Base-by-base conservation (phyloP, 1,140 invertebrate genomes). In the Agraylea sexmaculata region DNA sequence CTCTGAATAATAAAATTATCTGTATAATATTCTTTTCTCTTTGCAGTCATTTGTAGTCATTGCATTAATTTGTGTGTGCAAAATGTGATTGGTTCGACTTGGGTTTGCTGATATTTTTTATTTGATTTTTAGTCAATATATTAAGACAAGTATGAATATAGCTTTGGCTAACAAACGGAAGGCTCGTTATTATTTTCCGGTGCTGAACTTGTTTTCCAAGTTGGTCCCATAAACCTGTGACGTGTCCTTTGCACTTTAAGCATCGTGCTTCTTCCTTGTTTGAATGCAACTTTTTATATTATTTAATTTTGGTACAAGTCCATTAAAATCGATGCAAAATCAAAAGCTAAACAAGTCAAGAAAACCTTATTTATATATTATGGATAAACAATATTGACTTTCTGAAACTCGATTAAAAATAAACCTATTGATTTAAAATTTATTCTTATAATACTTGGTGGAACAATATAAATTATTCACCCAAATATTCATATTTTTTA, bases 181-280 rank as follows among this genome's bases (percentile, higher is more conserved):
- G n/a, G n/a, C n/a, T n/a, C n/a, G n/a, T n/a, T n/a, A n/a, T n/a
- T n/a, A n/a, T n/a, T n/a, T n/a, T n/a, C n/a, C 43, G 38, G 28
- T 37, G 44, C 33, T 34, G 10, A 40, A 46, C 44, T 46, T 42
- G 45, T 42, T 47, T 42, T 33, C 41, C 45, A 47, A 47, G 40
- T 47, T 47, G 39, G 25, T 25, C 35, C 45, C 45, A 47, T 47
- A 47, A 47, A 47, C 45, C 45, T 43, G 40, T 47, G 45, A 47
- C 45, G 45, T 47, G 45, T 43, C 45, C 40, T 47, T 47, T 42
- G 45, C 45, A 47, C 40, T 47, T 47, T 38, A 32, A 20, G 38
- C 32, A 19, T 15, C 19, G 21, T 22, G 32, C 37, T 21, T 32
- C 39, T 12, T 41, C 44, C 39, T 46, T 38, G 39, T 12, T 23